Evolutionary conservation across 53 echinoderm and acorn worm species (phyloP).

Genomic region (Astropecten irregularis): DNA sequence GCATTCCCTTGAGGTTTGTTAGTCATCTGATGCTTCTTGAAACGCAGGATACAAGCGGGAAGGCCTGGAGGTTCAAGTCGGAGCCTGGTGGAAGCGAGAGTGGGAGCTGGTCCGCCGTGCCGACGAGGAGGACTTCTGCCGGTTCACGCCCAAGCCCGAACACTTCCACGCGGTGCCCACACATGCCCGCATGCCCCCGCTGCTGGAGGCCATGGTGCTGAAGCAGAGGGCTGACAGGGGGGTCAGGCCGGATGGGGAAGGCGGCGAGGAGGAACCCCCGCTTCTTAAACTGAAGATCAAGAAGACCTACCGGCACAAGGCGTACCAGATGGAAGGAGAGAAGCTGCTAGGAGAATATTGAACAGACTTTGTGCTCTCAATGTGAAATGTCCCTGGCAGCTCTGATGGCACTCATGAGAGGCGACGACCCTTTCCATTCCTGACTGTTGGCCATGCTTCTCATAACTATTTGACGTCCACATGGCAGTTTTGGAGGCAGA

Average conservation of each 20-base stretch:
- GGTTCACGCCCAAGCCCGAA: conserved; percentile 71
- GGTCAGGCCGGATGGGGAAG: conserved; percentile 6
- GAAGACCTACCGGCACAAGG: conserved; percentile 51
- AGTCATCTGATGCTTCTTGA: too few relatives aligned
- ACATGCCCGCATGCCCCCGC: conserved; percentile 78
- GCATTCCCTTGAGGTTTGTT: too few relatives aligned
- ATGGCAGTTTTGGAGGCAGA: too few relatives aligned
- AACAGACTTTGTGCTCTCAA: too few relatives aligned
- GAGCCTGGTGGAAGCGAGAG: conserved; percentile 75
- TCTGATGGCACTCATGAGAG: too few relatives aligned
- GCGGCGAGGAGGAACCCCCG: conserved; percentile 40
- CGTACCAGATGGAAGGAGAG: conserved; percentile 58
- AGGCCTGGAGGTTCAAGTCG: conserved; percentile 65
- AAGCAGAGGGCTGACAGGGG: conserved; percentile 62
- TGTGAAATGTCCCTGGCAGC: too few relatives aligned
- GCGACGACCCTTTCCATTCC: too few relatives aligned
- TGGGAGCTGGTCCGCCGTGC: conserved; percentile 90
- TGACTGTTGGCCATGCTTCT: too few relatives aligned
- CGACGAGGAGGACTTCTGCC: conserved; percentile 84
- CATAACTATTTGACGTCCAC: too few relatives aligned
- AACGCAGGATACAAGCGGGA: conserved; percentile 85
- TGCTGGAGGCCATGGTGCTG: conserved; percentile 78
- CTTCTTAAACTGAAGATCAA: conserved; percentile 52
- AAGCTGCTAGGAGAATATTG: conserved; percentile 48
- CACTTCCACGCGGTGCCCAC: conserved; percentile 81